phyloP scores from a whole-genome alignment of 1,140 invertebrate genomes.

The Tetragonula clypearis region DNA sequence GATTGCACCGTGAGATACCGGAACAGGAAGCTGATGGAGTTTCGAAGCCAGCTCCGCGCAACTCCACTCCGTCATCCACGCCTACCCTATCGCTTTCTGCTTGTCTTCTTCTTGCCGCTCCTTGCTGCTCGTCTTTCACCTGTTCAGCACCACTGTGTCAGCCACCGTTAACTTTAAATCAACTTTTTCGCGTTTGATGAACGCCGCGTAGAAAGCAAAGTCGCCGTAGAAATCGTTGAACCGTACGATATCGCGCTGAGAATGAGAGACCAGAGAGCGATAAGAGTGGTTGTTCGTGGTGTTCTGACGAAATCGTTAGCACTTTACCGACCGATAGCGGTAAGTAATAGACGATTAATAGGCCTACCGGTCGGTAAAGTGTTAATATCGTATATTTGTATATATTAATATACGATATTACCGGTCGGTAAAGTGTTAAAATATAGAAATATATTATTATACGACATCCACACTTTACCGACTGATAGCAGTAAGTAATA shows the following conservation, averaged over 20 bases:
- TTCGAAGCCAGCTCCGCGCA: slow-evolving; percentile 49
- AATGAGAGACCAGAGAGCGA: not conserved
- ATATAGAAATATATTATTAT: no score
- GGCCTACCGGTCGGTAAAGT: no score
- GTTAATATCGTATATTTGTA: no score
- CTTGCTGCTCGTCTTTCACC: not conserved
- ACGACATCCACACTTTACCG: no score
- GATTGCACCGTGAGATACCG: slow-evolving; percentile 64
- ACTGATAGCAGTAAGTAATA: no score
- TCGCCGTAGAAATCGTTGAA: slow-evolving; percentile 8
- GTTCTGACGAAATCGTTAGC: not conserved
- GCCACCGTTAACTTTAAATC: slow-evolving; percentile 65
- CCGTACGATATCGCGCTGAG: not conserved
- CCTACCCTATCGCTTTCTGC: not conserved
- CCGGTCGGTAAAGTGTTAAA: no score
- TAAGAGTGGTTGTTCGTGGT: not conserved
- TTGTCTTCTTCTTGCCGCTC: not conserved
- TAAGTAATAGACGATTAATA: no score
- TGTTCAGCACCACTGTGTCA: slow-evolving; percentile 18
- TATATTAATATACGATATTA: no score
- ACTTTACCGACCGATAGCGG: no score
- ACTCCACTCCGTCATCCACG: slow-evolving; percentile 29
- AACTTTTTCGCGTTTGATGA: slow-evolving; percentile 56
- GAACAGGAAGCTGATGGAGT: slow-evolving; percentile 69
- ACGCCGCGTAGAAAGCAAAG: slow-evolving; percentile 13